Base-by-base conservation (phyloP, 2,888 invertebrate genomes). In the Chrysolina oricalcia region DNA sequence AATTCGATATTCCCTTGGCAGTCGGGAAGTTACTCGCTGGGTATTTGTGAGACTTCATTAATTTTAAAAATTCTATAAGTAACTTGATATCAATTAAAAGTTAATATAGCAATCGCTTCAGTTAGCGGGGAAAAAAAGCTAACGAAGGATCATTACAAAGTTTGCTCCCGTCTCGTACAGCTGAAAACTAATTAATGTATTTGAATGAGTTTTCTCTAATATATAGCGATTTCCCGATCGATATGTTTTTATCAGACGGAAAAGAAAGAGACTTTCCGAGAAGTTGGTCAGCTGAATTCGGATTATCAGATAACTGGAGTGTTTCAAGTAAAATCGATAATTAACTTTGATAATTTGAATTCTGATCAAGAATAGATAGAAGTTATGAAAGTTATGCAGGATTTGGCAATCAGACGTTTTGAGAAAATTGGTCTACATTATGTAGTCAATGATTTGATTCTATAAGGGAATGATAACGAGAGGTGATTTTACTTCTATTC, bases 61-160 rank as follows among this genome's bases (percentile, higher is more conserved):
- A 59, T 59, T 59, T 59, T 11, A 59, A 59, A 59, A 59, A 59
- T 27, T 59, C 59, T 59, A 59, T 59, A 15, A 8, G 59, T 59
- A 59, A 59, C 59, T 59, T 27, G 59, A 59, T 59, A 59, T 59
- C 59, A 59, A 59, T 59, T 59, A 59, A 59, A 59, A 59, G 59
- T 59, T 59, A 59, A 59, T 59, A 59, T 59, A 35, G 59, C 59
- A 59, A 59, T 59, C 59, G 59, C 59, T 23, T 53, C 59, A 59
- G 27, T 59, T 59, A 15, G 35, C 59, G 35, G 35, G 59, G n/a
- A n/a, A 59, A 59, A 59, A 59, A 59, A 17, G 15, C 59, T 73
- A 73, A 76, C 72, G 75, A 75, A 72, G 17, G 65, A 64, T 72
- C 75, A 67, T 75, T 75, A 75, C 19, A 65, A 72, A 75, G 15